phyloP scores from a whole-genome alignment of 2,888 invertebrate species.

The Embidobia sp. region DNA sequence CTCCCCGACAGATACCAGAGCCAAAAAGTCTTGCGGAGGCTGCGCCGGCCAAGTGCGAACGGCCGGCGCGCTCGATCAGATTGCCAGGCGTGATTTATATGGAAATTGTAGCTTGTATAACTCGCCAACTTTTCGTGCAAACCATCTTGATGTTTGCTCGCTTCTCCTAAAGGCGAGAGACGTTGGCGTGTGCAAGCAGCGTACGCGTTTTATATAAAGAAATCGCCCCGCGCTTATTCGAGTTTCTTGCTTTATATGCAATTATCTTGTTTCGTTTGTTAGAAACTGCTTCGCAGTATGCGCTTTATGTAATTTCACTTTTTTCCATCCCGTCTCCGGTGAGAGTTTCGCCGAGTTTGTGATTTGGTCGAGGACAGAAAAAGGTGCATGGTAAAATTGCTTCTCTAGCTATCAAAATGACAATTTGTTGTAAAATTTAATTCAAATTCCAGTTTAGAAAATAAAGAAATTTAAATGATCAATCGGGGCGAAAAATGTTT shows the following conservation, averaged over 20 bases:
- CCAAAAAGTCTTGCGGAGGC: conserved; percentile 39
- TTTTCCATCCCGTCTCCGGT: too few relatives aligned
- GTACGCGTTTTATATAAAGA: conserved; percentile 47
- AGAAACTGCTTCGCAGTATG: too few relatives aligned
- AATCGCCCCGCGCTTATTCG: conserved; percentile 41
- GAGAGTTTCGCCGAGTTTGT: too few relatives aligned
- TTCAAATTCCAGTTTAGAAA: too few relatives aligned
- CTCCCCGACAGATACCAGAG: conserved; percentile 13
- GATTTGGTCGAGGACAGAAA: too few relatives aligned
- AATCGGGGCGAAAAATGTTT: too few relatives aligned
- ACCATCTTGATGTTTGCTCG: conserved; percentile 61
- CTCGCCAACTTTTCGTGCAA: conserved; percentile 63
- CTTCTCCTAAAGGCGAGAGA: conserved; percentile 51
- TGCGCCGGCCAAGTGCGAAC: conserved; percentile 43
- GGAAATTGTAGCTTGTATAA: conserved; percentile 64
- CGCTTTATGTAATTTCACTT: too few relatives aligned
- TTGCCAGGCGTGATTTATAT: conserved; percentile 61
- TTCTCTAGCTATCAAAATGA: too few relatives aligned
- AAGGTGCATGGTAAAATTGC: too few relatives aligned
- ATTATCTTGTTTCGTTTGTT: conserved; percentile 13
- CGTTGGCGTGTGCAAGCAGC: conserved; percentile 55
- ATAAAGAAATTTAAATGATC: too few relatives aligned
- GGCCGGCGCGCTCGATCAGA: conserved; percentile 53
- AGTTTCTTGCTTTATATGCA: conserved; percentile 19
- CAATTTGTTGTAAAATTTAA: too few relatives aligned